phyloP scores from a whole-genome alignment of 1,140 invertebrate genomes.

The Hylaeus anthracinus region DNA sequence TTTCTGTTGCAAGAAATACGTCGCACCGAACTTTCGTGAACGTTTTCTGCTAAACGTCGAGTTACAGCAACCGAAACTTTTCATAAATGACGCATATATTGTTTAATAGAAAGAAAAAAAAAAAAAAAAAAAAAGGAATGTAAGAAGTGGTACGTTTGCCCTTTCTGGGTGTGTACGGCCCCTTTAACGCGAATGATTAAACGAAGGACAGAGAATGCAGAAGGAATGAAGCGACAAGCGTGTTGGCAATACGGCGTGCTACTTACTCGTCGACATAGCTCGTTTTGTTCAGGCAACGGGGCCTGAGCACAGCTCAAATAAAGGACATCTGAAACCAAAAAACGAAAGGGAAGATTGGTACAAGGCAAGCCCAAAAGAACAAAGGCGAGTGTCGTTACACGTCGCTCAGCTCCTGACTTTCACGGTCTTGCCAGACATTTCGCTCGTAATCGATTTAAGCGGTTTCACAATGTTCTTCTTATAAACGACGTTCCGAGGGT shows the following conservation, averaged over 20 bases:
- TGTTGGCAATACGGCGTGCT: slow-evolving; percentile 23
- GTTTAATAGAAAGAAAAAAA: not conserved
- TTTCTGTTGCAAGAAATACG: too few relatives aligned
- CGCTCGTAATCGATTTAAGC: not conserved
- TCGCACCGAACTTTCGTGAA: too few relatives aligned
- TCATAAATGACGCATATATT: too few relatives aligned
- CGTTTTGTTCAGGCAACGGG: slow-evolving; percentile 36
- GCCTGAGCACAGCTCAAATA: slow-evolving; percentile 36
- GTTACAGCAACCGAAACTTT: too few relatives aligned
- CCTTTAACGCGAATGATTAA: too few relatives aligned
- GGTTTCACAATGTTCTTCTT: not conserved
- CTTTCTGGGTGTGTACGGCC: too few relatives aligned
- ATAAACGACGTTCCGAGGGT: too few relatives aligned
- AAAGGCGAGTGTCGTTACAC: not conserved
- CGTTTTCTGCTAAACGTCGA: too few relatives aligned
- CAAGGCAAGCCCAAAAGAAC: slow-evolving; percentile 10
- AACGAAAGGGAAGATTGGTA: slow-evolving; percentile 30
- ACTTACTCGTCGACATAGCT: slow-evolving; percentile 58
- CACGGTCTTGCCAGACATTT: not conserved
- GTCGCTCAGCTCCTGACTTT: not conserved
- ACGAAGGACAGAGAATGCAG: not conserved
- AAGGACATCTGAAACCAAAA: slow-evolving; percentile 63
- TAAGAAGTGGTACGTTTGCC: too few relatives aligned
- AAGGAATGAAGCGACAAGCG: slow-evolving; percentile 6
- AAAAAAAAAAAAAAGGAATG: not conserved